These are phyloP conservation scores for Polydrusus pterygomalis DNA, from an alignment of 2,888 invertebrate species.

Conservation along the genomic window DNA sequence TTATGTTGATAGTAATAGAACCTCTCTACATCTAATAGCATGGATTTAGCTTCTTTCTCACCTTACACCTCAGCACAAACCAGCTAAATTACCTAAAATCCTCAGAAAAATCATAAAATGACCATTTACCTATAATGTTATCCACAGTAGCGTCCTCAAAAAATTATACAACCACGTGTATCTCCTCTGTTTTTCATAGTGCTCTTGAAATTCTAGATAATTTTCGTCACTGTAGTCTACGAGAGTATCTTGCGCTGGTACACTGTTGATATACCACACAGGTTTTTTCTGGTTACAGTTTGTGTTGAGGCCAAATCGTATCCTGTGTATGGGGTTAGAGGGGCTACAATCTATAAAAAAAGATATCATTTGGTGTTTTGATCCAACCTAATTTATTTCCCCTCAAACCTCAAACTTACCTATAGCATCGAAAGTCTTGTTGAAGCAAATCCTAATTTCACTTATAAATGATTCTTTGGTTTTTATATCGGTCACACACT, in stretches of 20 bases:
- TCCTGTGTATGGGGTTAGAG: constrained; percentile 65
- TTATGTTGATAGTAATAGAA: no score
- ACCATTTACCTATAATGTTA: constrained; percentile 73
- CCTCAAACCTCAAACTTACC: constrained; percentile 36
- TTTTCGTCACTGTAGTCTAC: constrained; percentile 57
- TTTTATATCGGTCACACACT: constrained; percentile 78
- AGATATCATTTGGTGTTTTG: no score
- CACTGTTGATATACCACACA: constrained; percentile 76
- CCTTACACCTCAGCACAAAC: background rate
- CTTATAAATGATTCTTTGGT: constrained; percentile 77
- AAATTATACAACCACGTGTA: constrained; percentile 75
- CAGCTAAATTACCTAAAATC: constrained; percentile 6
- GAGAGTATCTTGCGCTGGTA: constrained; percentile 65
- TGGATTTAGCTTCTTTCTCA: background rate
- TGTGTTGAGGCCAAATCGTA: constrained; percentile 72
- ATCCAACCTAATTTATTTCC: no score
- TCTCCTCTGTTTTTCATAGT: constrained; percentile 53
- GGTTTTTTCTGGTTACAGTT: constrained; percentile 76
- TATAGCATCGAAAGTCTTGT: constrained; percentile 76
- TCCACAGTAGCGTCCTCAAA: constrained; percentile 77
- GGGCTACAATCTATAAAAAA: constrained; percentile 78
- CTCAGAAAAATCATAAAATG: background rate
- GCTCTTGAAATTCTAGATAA: constrained; percentile 47
- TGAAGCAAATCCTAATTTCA: constrained; percentile 85
- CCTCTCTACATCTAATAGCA: background rate